Conservation (phyloP, 2,888 invertebrate genomes). For the Calameuta filiformis region DNA sequence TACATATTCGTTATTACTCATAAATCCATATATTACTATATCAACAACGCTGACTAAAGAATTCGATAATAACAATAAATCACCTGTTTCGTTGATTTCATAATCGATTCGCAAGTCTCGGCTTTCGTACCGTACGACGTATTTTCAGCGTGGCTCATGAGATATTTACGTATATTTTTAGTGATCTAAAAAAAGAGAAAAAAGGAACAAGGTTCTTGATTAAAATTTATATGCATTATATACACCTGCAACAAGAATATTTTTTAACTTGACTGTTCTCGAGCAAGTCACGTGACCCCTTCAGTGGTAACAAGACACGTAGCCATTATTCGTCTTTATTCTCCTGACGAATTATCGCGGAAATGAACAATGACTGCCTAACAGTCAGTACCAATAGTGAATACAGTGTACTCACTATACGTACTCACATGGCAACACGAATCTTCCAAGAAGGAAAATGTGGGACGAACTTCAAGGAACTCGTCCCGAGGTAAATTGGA, state of each 20-base stretch:
- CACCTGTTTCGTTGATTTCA: slow-evolving; percentile 30
- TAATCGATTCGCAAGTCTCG: slow-evolving; percentile 28
- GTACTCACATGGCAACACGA: not conserved
- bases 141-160: slow-evolving; percentile 24
- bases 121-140: slow-evolving; percentile 28
- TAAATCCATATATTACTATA: not conserved
- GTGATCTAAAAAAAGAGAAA: slow-evolving; percentile 41
- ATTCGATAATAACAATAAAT: slow-evolving; percentile 1
- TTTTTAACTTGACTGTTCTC: not conserved
- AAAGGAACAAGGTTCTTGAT: not conserved
- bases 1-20: not conserved
- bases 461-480: not conserved
- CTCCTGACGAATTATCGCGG: not conserved
- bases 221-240: not conserved
- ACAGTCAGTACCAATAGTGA: not conserved
- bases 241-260: no score
- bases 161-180: slow-evolving; percentile 49
- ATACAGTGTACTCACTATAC: not conserved
- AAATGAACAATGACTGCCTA: not conserved
- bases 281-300: not conserved
- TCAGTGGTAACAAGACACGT: not conserved
- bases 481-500: not conserved
- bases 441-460: not conserved
- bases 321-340: not conserved
- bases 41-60: not conserved